Conservation (phyloP, 2,888 invertebrate species). For the Pollenia angustigena region DNA sequence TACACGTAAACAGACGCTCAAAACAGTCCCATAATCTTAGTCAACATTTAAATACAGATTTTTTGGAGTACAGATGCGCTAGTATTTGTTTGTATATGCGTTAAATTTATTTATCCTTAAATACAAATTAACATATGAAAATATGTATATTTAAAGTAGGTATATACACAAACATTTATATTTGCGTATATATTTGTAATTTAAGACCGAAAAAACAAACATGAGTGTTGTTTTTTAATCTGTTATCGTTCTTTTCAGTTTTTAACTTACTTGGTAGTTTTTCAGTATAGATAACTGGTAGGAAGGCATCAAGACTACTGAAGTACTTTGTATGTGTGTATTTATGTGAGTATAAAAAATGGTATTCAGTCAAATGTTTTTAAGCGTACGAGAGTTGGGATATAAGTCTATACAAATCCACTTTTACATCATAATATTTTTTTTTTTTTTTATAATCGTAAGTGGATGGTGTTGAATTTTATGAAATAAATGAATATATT, state of each 20-base stretch:
- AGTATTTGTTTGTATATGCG: not conserved
- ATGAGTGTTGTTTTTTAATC: slow-evolving; percentile 39
- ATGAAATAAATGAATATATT: too few relatives aligned
- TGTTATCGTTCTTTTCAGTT: not conserved
- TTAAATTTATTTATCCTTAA: slow-evolving; percentile 4
- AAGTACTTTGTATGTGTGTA: not conserved
- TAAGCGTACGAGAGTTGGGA: not conserved
- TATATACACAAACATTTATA: too few relatives aligned
- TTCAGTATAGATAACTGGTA: slow-evolving; percentile 33
- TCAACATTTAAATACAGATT: slow-evolving; percentile 58
- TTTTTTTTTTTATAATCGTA: too few relatives aligned
- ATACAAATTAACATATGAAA: slow-evolving; percentile 4
- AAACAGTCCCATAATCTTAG: slow-evolving; percentile 16
- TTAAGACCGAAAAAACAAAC: slow-evolving; percentile 53
- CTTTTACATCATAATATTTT: too few relatives aligned
- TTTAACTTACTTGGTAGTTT: not conserved
- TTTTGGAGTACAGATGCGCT: slow-evolving; percentile 2
- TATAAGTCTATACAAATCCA: too few relatives aligned
- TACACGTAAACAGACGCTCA: not conserved
- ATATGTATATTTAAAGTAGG: not conserved
- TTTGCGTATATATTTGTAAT: slow-evolving; percentile 26
- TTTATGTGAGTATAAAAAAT: slow-evolving; percentile 17
- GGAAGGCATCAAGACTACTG: slow-evolving; percentile 28
- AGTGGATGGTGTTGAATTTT: too few relatives aligned
- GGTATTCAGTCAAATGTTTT: slow-evolving; percentile 12